Conservation (phyloP, 37 sponge, comb jelly and placozoan genomes). For the Halisarca cf. caerulea region DNA sequence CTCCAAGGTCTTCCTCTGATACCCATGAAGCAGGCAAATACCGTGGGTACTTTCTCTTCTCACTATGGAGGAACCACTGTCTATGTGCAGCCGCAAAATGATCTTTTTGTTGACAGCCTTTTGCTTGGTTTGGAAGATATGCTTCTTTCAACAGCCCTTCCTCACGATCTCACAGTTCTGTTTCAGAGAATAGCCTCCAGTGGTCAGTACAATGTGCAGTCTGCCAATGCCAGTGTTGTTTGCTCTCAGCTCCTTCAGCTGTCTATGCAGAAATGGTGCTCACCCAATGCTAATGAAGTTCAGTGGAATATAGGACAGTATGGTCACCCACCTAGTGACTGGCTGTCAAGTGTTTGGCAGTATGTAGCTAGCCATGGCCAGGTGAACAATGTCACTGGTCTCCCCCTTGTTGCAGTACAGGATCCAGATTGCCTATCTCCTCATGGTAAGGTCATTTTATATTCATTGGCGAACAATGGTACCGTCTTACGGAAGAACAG, state of each 20-base stretch:
- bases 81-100: slow-evolving; percentile 1
- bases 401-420: slow-evolving; percentile 27
- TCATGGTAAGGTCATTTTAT: neutral
- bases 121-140: neutral
- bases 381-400: neutral
- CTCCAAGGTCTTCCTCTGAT: slow-evolving; percentile 42
- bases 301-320: slow-evolving; percentile 34
- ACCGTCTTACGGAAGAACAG: neutral
- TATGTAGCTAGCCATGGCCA: slow-evolving; percentile 14
- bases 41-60: neutral
- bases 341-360: slow-evolving; percentile 52
- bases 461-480: neutral
- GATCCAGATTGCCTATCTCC: neutral
- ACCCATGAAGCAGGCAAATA: slow-evolving; percentile 8
- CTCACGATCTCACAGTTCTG: neutral
- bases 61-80: neutral
- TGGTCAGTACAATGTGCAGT: neutral
- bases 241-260: slow-evolving; percentile 10
- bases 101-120: neutral
- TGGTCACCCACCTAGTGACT: slow-evolving; percentile 38
- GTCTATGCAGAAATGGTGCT: slow-evolving; percentile 44
- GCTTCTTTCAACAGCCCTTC: neutral
- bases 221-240: slow-evolving; percentile 17
- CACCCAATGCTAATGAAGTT: neutral
- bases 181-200: neutral